Conservation (phyloP, 2,797 vertebrate species). For the Champsocephalus gunnari region DNA sequence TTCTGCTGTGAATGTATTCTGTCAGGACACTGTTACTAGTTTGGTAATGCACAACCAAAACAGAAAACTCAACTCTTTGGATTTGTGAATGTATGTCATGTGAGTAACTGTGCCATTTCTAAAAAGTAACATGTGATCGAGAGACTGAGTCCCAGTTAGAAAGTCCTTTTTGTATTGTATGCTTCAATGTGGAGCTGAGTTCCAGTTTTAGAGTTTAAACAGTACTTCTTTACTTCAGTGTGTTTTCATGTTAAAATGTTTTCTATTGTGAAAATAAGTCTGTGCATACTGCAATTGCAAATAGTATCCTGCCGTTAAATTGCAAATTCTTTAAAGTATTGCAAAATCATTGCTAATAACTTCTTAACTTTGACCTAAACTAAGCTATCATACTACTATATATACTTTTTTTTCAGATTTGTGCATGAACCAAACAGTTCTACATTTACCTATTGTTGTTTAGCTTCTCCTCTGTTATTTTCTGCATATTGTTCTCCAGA, state of each 20-base stretch:
- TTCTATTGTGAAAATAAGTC: conserved; percentile 71
- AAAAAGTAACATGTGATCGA: conserved; percentile 45
- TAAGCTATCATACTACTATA: conserved; percentile 5
- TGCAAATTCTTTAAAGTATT: conserved; percentile 69
- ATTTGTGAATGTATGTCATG: conserved; percentile 74
- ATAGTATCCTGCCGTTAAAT: conserved; percentile 60
- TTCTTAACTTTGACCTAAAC: conserved; percentile 42
- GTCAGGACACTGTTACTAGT: conserved; percentile 54
- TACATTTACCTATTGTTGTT: conserved; percentile 20
- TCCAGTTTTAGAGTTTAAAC: conserved; percentile 46
- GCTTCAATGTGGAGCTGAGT: conserved; percentile 50
- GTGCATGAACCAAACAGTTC: conserved; percentile 50
- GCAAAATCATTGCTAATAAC: conserved; percentile 45
- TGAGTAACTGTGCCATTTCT: conserved; percentile 68
- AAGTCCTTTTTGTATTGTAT: conserved; percentile 58
- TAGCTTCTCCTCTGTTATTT: conserved; percentile 28
- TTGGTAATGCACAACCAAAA: conserved; percentile 57
- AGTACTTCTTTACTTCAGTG: conserved; percentile 53
- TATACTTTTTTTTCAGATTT: conserved; percentile 36
- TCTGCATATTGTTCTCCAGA: conserved; percentile 30
- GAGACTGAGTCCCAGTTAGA: conserved; percentile 50
- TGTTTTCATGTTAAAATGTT: conserved; percentile 69
- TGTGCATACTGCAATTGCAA: conserved; percentile 76
- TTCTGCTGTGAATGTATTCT: conserved; percentile 75
- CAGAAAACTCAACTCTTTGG: conserved; percentile 50